These are phyloP conservation scores for Chouioia cunea DNA, from an alignment of 2,888 invertebrate genomes.

Conservation along the genomic window DNA sequence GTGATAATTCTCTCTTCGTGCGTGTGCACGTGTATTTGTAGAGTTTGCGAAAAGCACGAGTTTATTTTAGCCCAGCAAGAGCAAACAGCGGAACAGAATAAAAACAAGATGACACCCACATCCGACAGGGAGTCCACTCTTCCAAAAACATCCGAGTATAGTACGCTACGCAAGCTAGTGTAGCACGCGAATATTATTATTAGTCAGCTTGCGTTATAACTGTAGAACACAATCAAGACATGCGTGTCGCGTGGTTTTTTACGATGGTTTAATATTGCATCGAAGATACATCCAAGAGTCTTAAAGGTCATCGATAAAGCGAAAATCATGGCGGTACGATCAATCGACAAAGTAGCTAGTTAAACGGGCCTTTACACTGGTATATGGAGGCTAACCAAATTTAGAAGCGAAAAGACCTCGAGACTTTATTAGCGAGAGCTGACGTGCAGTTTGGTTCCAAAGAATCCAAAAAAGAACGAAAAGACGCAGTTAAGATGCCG, in stretches of 20 bases:
- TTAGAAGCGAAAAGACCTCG: slow-evolving; percentile 13
- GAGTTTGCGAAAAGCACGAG: too few species aligned
- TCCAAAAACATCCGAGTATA: slow-evolving; percentile 9
- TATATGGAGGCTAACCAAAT: not conserved
- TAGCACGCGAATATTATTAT: slow-evolving; percentile 24
- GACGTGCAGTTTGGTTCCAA: not conserved
- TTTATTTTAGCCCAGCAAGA: slow-evolving; percentile 12
- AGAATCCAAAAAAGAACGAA: not conserved
- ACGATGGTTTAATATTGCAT: too few species aligned
- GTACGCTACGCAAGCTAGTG: too few species aligned
- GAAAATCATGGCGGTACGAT: too few species aligned
- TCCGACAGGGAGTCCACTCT: slow-evolving; percentile 11
- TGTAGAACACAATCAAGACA: too few species aligned
- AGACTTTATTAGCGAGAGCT: slow-evolving; percentile 15
- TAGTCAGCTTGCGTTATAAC: slow-evolving; percentile 3
- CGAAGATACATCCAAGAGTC: too few species aligned
- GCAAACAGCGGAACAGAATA: slow-evolving; percentile 28
- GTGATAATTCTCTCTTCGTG: too few species aligned
- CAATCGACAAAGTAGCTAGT: too few species aligned
- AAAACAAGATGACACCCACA: slow-evolving; percentile 28
- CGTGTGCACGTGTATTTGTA: too few species aligned
- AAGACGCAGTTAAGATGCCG: not conserved
- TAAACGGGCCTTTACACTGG: too few species aligned
- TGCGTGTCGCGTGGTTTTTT: too few species aligned
- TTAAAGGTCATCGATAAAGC: too few species aligned